Evolutionary conservation across 2,113 vertebrate genomes (phyloP).

Genomic region (Catharus minimus): DNA sequence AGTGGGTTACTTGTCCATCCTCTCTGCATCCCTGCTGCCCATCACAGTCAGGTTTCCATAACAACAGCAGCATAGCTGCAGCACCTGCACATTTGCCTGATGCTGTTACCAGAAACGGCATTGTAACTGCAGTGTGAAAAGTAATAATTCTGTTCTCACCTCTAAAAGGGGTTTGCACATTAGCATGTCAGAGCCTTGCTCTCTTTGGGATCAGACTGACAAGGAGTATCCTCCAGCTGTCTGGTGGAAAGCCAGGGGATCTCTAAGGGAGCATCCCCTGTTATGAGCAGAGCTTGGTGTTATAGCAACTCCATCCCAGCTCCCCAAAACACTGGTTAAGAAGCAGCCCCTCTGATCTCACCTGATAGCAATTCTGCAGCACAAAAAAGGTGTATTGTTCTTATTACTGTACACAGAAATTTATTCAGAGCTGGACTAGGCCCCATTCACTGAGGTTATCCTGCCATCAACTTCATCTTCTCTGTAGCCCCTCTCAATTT

Average conservation of each 20-base stretch:
- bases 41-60: fast-evolving
- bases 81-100: neutral
- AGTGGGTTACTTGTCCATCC: neutral
- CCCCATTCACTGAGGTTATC: neutral
- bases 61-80: neutral
- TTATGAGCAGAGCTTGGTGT: neutral
- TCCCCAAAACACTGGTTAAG: neutral
- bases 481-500: neutral
- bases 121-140: fast-evolving
- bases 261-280: neutral
- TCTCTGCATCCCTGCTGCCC: neutral
- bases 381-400: neutral
- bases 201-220: neutral
- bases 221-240: neutral
- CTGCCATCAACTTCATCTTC: neutral
- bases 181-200: neutral
- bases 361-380: neutral
- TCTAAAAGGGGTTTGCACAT: neutral
- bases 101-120: neutral
- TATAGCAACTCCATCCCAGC: neutral
- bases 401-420: neutral
- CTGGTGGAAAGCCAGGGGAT: neutral
- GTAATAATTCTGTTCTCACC: neutral
- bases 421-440: neutral
- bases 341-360: neutral